Evolutionary conservation across 1,140 invertebrate species (phyloP).

Genomic region (Orius laevigatus): DNA sequence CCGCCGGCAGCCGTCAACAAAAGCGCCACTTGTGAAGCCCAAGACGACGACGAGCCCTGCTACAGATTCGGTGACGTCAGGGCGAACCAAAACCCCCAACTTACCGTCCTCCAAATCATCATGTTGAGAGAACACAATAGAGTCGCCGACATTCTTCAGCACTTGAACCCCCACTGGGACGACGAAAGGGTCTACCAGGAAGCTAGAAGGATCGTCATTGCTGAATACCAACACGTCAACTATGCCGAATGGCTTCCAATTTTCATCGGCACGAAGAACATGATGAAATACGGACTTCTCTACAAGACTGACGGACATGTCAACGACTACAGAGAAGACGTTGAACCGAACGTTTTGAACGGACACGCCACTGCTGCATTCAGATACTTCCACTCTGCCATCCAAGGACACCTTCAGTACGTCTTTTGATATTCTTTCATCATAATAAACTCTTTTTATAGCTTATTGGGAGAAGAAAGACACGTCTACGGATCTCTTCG

Average conservation of each 20-base stretch:
- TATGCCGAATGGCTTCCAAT: conserved; percentile 43
- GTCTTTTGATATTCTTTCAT: conserved; percentile 21
- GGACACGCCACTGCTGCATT: conserved; percentile 75
- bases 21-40: conserved; percentile 40
- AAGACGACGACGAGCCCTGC: conserved; percentile 24
- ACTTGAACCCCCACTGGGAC: conserved; percentile 45
- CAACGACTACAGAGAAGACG: conserved; percentile 65
- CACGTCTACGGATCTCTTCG: conserved; percentile 37
- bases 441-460: conserved; percentile 25
- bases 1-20: conserved; percentile 48
- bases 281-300: conserved; percentile 48
- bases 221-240: conserved; percentile 38
- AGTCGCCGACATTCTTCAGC: conserved; percentile 35
- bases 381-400: conserved; percentile 72
- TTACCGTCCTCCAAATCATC: conserved; percentile 41
- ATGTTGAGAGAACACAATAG: conserved; percentile 52
- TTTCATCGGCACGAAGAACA: conserved; percentile 41
- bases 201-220: conserved; percentile 40
- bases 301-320: conserved; percentile 49
- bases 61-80: conserved; percentile 33
- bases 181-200: conserved; percentile 47
- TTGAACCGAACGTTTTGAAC: conserved; percentile 65
- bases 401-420: conserved; percentile 62
- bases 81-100: conserved; percentile 41
- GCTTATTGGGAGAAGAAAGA: conserved; percentile 45